These are phyloP conservation scores for Gallinago stenura DNA, from an alignment of 2,797 vertebrate species.

Conservation along the genomic window DNA sequence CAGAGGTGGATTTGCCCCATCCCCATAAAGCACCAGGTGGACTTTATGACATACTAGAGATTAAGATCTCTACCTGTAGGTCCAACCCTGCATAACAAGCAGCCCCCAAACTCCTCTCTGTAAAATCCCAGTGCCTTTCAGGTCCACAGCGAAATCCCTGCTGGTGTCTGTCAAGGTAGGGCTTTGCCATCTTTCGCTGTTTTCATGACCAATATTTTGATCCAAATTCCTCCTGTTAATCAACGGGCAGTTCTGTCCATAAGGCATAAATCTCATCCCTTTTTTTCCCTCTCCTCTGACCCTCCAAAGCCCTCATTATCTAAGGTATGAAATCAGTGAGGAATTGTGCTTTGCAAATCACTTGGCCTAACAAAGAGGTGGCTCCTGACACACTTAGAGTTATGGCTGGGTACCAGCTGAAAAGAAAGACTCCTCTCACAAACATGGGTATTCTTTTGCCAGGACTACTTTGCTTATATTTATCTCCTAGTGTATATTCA, in stretches of 20 bases:
- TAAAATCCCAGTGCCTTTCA: neutral
- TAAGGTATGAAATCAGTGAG: neutral
- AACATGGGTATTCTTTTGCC: neutral
- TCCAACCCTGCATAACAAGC: neutral
- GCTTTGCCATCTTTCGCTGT: neutral
- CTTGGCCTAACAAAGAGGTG: neutral
- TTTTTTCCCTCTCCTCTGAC: neutral
- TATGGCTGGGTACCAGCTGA: neutral
- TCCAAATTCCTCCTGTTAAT: neutral
- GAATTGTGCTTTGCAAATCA: neutral
- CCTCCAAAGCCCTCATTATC: neutral
- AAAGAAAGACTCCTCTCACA: neutral
- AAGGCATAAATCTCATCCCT: neutral
- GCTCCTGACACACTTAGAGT: neutral
- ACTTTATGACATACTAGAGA: neutral
- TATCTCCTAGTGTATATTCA: neutral
- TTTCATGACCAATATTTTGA: neutral
- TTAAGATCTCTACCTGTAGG: neutral
- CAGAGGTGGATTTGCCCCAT: neutral
- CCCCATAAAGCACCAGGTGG: neutral
- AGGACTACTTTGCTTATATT: neutral
- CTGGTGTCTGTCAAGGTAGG: neutral
- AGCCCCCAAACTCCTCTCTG: neutral
- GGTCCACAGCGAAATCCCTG: neutral
- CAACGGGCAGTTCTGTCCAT: neutral